Percentiles rank a stretch among this genome's conserved stretches.
Evolutionary conservation across 2,888 invertebrate species (phyloP).

Genomic region (Trisateles emortualis): DNA sequence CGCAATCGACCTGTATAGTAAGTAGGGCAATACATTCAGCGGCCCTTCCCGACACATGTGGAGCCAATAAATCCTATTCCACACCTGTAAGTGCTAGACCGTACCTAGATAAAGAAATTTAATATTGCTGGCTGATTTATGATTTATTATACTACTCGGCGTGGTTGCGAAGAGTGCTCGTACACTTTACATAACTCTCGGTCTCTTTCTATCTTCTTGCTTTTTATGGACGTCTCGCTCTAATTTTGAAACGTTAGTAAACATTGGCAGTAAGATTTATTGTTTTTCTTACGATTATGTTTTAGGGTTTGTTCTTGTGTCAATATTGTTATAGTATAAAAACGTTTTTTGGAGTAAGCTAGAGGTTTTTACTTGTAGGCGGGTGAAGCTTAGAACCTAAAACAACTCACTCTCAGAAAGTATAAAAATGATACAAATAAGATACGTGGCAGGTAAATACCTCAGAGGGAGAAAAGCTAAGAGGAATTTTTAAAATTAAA

Average conservation of each 20-base stretch:
- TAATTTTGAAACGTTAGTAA: not conserved
- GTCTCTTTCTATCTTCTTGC: not conserved
- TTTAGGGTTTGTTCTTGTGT: no score
- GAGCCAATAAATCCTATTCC: constrained; percentile 74
- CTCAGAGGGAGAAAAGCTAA: no score
- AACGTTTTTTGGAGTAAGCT: no score
- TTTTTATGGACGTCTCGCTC: not conserved
- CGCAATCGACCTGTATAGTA: constrained; percentile 68
- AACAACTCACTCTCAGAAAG: no score
- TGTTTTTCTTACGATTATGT: not conserved
- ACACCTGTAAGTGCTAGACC: constrained; percentile 80
- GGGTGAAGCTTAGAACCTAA: no score
- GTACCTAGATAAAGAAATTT: constrained; percentile 77
- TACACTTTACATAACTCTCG: not conserved
- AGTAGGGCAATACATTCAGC: constrained; percentile 77
- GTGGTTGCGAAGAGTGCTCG: constrained; percentile 2
- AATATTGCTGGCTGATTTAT: constrained; percentile 73
- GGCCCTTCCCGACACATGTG: constrained; percentile 73
- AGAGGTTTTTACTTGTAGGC: no score
- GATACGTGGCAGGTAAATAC: no score
- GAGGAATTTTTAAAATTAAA: no score
- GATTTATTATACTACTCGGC: constrained; percentile 30
- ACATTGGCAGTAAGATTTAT: not conserved
- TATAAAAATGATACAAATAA: no score
- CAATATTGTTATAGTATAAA: no score